A percentile compares a stretch with the other conserved stretches of the same genome.
These are phyloP conservation scores for Alosa alosa DNA, from an alignment of 2,113 vertebrate species.

Conservation along the genomic window DNA sequence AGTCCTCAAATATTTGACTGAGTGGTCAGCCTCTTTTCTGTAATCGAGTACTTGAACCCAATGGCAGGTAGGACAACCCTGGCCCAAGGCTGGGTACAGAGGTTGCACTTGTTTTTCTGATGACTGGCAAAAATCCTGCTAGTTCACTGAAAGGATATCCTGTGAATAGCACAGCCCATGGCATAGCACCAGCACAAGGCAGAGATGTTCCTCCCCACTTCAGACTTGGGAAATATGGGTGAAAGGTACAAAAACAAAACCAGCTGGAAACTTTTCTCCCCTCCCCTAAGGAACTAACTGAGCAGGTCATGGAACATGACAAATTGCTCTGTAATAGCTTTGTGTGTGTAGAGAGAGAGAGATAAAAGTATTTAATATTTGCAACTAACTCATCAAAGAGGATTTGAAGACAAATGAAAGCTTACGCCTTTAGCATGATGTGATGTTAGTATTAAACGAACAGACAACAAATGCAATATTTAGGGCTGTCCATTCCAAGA, in stretches of 20 bases:
- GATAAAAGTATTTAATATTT: neutral
- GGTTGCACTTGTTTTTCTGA: conserved; percentile 1
- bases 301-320: neutral
- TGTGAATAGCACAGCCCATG: neutral
- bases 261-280: conserved; percentile 12
- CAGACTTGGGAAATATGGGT: conserved; percentile 39
- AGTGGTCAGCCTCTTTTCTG: neutral
- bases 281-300: neutral
- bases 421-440: neutral
- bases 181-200: neutral
- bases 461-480: neutral
- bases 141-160: conserved; percentile 13
- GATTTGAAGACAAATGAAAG: neutral
- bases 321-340: neutral
- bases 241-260: conserved; percentile 45
- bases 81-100: neutral
- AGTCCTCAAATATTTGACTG: conserved; percentile 9
- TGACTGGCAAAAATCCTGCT: conserved; percentile 15
- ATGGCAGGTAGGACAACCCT: neutral
- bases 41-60: neutral
- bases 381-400: neutral
- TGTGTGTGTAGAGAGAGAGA: neutral
- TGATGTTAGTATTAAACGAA: neutral
- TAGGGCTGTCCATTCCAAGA: neutral
- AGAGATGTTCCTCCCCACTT: conserved; percentile 10